Percentiles rank a stretch among this genome's conserved stretches.
phyloP scores from a whole-genome alignment of 2,113 vertebrate genomes.

The Romanogobio albipinnatus region DNA sequence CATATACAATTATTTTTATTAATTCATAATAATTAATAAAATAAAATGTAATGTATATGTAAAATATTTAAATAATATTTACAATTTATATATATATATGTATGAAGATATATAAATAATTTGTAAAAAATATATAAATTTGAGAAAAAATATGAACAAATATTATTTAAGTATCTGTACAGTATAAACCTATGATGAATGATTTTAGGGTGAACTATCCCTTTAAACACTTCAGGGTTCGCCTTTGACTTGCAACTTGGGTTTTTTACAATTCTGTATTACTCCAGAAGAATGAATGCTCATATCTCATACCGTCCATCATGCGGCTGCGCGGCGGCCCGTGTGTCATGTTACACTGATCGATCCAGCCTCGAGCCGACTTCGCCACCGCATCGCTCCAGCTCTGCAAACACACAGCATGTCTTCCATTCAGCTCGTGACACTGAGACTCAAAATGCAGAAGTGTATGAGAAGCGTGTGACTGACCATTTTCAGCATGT shows the following conservation, averaged over 20 bases:
- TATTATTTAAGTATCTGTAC: too few species aligned
- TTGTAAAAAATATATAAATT: too few species aligned
- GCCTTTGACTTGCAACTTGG: neutral
- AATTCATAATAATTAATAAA: too few species aligned
- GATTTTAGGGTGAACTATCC: too few species aligned
- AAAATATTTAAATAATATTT: too few species aligned
- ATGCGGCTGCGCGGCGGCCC: conserved; percentile 57
- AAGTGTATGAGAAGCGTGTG: neutral
- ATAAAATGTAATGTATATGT: too few species aligned
- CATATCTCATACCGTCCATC: conserved; percentile 56
- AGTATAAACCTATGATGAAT: too few species aligned
- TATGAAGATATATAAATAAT: too few species aligned
- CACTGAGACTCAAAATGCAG: neutral
- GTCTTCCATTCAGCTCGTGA: neutral
- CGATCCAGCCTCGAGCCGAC: conserved; percentile 66
- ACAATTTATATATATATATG: too few species aligned
- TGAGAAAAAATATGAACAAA: too few species aligned
- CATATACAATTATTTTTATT: too few species aligned
- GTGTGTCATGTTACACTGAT: conserved; percentile 66
- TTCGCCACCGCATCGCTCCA: conserved; percentile 61
- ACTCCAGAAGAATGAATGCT: neutral
- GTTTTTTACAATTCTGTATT: neutral
- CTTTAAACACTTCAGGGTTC: neutral
- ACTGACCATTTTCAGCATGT: conserved; percentile 76
- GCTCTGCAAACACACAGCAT: conserved; percentile 52